Conservation (phyloP, 2,797 vertebrate species). For the Sparidentex hasta region DNA sequence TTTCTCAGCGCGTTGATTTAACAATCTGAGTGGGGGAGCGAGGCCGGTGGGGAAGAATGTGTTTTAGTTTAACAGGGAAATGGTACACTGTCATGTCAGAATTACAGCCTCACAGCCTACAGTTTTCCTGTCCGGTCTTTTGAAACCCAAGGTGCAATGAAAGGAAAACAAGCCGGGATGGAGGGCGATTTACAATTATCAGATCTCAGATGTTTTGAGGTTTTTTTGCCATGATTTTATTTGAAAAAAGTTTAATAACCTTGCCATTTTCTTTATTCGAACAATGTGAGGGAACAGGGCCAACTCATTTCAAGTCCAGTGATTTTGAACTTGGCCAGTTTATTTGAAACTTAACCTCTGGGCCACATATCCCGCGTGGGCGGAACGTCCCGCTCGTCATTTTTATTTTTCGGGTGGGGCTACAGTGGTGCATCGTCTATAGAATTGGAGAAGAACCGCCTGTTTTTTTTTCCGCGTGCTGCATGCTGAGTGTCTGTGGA, state of each 20-base stretch:
- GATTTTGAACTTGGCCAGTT: constrained; percentile 34
- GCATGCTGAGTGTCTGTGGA: too few relatives aligned
- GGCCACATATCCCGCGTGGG: too few relatives aligned
- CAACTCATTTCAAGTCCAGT: constrained; percentile 22
- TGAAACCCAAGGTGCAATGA: constrained; percentile 43
- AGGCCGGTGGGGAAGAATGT: constrained; percentile 43
- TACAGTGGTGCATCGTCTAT: too few relatives aligned
- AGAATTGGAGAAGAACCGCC: too few relatives aligned
- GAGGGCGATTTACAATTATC: constrained; percentile 40
- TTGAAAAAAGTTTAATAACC: constrained; percentile 34
- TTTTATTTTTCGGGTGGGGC: too few relatives aligned
- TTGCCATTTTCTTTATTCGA: constrained; percentile 27
- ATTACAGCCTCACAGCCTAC: constrained; percentile 63
- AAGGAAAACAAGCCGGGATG: constrained; percentile 36
- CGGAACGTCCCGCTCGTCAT: too few relatives aligned
- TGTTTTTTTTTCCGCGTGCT: too few relatives aligned
- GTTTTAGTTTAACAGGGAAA: constrained; percentile 65
- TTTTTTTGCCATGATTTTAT: constrained; percentile 18
- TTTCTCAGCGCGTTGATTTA: constrained; percentile 62
- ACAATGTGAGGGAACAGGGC: constrained; percentile 16
- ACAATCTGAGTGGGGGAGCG: constrained; percentile 33
- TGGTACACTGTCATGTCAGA: constrained; percentile 64
- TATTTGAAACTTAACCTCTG: background rate
- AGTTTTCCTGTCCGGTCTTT: constrained; percentile 53
- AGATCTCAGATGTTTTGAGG: background rate